These are phyloP conservation scores for Meloidogyne hapla DNA, from an alignment of 1,140 invertebrate species.

Conservation along the genomic window DNA sequence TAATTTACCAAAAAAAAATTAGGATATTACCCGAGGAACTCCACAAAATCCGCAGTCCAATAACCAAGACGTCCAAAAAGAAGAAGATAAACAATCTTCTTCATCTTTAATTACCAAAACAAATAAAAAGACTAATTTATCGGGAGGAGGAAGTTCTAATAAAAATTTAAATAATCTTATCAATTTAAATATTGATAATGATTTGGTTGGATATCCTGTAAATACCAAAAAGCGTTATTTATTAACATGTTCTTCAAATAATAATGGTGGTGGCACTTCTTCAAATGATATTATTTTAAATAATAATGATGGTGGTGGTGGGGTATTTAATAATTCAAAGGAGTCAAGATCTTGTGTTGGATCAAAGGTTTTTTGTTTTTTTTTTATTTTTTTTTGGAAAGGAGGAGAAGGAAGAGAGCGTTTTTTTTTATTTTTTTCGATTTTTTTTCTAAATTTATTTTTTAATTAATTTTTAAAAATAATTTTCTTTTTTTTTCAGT, in stretches of 20 bases:
- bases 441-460: neutral
- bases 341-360: neutral
- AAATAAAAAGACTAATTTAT: no score
- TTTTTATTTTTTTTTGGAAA: neutral
- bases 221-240: neutral
- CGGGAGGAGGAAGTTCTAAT: no score
- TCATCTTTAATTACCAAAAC: no score
- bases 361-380: neutral
- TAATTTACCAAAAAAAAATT: no score
- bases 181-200: neutral
- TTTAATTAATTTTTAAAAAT: neutral
- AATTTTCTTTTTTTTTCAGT: conserved; percentile 69
- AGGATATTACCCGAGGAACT: no score
- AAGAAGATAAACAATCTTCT: no score
- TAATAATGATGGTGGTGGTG: neutral
- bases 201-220: conserved; percentile 2
- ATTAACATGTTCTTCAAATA: neutral
- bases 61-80: no score
- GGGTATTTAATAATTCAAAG: conserved; percentile 1
- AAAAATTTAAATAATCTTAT: no score
- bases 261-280: neutral
- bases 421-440: neutral
- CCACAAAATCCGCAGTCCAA: no score
- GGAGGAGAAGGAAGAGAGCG: no score
- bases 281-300: neutral